A percentile compares a stretch with the other conserved stretches of the same genome.
Evolutionary conservation across 2,888 invertebrate genomes (phyloP).

Genomic region (Trichogramma evanescens): DNA sequence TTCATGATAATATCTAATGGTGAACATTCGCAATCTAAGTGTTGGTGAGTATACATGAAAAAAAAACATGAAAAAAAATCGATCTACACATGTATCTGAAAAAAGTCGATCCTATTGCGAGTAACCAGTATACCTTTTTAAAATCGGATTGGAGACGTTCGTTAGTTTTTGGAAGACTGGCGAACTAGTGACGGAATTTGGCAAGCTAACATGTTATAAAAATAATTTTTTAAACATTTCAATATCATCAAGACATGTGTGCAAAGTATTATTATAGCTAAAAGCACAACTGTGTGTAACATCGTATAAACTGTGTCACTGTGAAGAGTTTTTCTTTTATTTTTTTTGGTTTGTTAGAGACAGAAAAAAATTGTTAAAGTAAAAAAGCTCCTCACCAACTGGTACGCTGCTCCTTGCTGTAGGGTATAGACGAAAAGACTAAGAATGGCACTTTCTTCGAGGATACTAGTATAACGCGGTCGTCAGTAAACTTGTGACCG

Average conservation of each 20-base stretch:
- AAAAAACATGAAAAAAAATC: too few relatives aligned
- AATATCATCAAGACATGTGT: neutral
- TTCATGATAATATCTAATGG: too few relatives aligned
- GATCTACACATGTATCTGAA: too few relatives aligned
- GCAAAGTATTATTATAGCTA: neutral
- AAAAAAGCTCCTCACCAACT: conserved; percentile 51
- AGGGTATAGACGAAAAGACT: conserved; percentile 82
- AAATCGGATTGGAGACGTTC: conserved; percentile 30
- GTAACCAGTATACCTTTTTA: conserved; percentile 30
- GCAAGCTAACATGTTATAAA: conserved; percentile 27
- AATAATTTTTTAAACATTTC: conserved; percentile 11
- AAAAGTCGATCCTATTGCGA: conserved; percentile 12
- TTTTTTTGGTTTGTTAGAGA: conserved; percentile 1
- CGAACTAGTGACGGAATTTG: conserved; percentile 29
- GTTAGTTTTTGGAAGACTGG: conserved; percentile 33
- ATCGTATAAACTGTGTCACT: neutral
- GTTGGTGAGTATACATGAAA: too few relatives aligned
- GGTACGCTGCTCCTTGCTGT: conserved; percentile 61
- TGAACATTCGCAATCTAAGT: too few relatives aligned
- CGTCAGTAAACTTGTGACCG: conserved; percentile 67
- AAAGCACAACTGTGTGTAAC: neutral
- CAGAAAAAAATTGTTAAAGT: conserved; percentile 2
- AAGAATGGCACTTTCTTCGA: conserved; percentile 73
- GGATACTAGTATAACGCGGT: conserved; percentile 75
- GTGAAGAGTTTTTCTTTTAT: too few relatives aligned